Evolutionary conservation across 2,888 invertebrate species (phyloP).

Genomic region (Macrosoma leucophasiata): DNA sequence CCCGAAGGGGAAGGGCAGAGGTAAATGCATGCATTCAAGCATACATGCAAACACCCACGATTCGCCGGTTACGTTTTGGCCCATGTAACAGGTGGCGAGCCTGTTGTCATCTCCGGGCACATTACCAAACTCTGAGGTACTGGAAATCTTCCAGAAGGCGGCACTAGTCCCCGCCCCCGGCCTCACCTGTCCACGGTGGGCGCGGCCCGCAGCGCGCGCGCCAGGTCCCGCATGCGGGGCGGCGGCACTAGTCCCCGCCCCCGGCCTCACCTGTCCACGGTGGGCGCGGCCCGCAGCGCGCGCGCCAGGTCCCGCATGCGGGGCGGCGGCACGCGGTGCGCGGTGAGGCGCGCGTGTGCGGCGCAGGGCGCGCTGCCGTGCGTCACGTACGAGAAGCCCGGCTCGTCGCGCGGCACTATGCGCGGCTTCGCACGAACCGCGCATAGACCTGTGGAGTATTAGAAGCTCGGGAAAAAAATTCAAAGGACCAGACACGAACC

Average conservation of each 20-base stretch:
- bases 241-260: background rate
- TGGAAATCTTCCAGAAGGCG: too few species aligned
- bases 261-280: conserved; percentile 40
- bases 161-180: background rate
- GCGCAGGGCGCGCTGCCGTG: conserved; percentile 33
- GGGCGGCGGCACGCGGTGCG: conserved; percentile 41
- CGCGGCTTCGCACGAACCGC: conserved; percentile 77
- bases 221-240: conserved; percentile 31
- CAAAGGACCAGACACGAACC: too few species aligned
- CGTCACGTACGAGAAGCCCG: conserved; percentile 76
- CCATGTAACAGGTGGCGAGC: too few species aligned
- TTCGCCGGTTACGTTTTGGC: too few species aligned
- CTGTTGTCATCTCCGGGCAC: too few species aligned
- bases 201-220: conserved; percentile 23
- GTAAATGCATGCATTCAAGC: too few species aligned
- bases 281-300: conserved; percentile 21
- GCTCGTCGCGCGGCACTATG: conserved; percentile 77
- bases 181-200: conserved; percentile 39
- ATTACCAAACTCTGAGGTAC: background rate
- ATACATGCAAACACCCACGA: too few species aligned
- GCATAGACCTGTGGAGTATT: conserved; percentile 69
- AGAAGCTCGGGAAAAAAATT: too few species aligned
- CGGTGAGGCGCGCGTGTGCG: conserved; percentile 45
- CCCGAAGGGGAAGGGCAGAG: too few species aligned
- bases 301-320: conserved; percentile 32